phyloP scores from a whole-genome alignment of 2,797 vertebrate genomes.

The Phrynocephalus guinanensis region DNA sequence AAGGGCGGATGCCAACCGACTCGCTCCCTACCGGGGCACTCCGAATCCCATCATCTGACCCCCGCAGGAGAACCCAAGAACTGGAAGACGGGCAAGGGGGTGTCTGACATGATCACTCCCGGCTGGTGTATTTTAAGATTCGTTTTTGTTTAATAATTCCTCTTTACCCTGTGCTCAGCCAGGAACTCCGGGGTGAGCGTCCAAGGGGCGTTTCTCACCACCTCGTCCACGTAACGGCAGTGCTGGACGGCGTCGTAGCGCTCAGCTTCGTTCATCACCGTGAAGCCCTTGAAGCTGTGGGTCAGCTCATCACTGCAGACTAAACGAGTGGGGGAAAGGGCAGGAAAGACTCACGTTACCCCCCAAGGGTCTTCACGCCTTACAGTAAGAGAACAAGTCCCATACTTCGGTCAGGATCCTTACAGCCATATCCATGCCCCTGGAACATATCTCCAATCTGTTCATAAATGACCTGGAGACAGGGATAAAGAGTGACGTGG shows the following conservation, averaged over 20 bases:
- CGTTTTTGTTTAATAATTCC: too few relatives aligned
- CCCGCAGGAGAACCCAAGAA: background rate
- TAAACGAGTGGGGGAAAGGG: slow-evolving; percentile 57
- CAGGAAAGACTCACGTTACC: accelerated
- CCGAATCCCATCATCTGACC: background rate
- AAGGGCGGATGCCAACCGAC: accelerated
- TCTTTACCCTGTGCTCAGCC: slow-evolving; percentile 79
- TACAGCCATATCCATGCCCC: too few relatives aligned
- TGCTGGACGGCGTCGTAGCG: slow-evolving; percentile 94
- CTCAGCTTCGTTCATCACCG: slow-evolving; percentile 96
- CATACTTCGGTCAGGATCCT: background rate
- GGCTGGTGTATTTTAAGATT: background rate
- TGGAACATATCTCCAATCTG: too few relatives aligned
- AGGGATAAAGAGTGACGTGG: too few relatives aligned
- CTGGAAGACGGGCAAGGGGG: background rate
- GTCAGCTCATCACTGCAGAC: slow-evolving; percentile 97
- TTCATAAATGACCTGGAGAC: too few relatives aligned
- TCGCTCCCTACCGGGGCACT: background rate
- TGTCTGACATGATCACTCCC: too few relatives aligned
- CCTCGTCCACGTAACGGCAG: slow-evolving; percentile 96
- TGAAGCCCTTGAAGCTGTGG: slow-evolving; percentile 97
- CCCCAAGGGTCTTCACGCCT: background rate
- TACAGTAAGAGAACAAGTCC: too few relatives aligned
- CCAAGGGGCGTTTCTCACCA: slow-evolving; percentile 95
- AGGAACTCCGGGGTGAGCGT: slow-evolving; percentile 92